A percentile compares a stretch with the other conserved stretches of the same genome.
phyloP scores from a whole-genome alignment of 2,797 vertebrate genomes.

The Lagorchestes hirsutus region DNA sequence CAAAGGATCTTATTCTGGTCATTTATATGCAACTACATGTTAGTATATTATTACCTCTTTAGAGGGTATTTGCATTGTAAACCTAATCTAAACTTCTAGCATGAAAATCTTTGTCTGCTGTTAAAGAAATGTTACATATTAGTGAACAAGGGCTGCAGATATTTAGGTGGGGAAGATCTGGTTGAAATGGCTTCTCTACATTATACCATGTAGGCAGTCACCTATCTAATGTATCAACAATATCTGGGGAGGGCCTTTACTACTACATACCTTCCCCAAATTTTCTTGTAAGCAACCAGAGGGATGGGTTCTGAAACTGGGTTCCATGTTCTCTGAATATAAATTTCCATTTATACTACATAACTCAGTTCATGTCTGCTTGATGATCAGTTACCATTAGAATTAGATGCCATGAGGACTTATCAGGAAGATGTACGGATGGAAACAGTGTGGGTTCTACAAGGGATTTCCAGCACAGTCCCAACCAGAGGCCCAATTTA shows the following conservation, averaged over 20 bases:
- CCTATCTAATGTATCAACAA: background rate
- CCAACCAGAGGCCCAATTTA: background rate
- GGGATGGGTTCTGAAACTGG: background rate
- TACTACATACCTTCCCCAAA: background rate
- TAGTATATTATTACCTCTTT: background rate
- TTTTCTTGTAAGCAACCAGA: background rate
- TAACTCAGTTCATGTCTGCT: background rate
- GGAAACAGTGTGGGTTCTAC: constrained; percentile 16
- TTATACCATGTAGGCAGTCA: background rate
- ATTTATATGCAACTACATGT: background rate
- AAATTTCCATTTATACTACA: background rate
- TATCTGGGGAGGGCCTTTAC: background rate
- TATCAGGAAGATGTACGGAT: background rate
- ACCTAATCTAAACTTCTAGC: background rate
- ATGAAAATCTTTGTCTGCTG: constrained; percentile 15
- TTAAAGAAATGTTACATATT: constrained; percentile 17
- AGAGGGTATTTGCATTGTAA: background rate
- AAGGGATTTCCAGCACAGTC: constrained; percentile 1
- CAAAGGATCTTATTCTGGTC: background rate
- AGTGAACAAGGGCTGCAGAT: background rate
- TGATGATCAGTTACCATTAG: background rate
- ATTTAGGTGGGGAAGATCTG: background rate
- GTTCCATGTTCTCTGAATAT: background rate
- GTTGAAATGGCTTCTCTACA: background rate
- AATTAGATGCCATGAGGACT: background rate